These are phyloP conservation scores for Poecilia picta DNA, from an alignment of 2,797 vertebrate species.

Conservation along the genomic window DNA sequence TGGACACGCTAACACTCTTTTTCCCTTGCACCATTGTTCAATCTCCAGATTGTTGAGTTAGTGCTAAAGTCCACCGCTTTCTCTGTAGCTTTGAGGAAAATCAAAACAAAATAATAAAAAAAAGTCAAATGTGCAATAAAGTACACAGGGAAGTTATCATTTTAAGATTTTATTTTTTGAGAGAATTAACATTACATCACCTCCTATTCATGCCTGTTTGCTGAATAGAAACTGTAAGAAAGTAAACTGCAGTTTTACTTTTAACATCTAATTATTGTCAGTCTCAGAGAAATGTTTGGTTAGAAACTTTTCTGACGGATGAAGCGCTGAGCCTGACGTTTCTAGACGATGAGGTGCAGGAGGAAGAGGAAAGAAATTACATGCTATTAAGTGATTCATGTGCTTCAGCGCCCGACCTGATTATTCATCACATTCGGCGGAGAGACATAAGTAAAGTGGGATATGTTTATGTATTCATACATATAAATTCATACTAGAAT, in stretches of 20 bases:
- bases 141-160: not conserved
- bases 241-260: not conserved
- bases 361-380: not conserved
- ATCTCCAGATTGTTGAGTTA: no score
- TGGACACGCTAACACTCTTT: no score
- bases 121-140: not conserved
- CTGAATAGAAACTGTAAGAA: not conserved
- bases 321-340: not conserved
- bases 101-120: not conserved
- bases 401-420: not conserved
- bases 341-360: not conserved
- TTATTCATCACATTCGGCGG: not conserved
- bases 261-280: not conserved
- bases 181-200: not conserved
- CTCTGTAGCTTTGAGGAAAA: not conserved
- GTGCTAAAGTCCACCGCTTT: no score
- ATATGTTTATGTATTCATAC: not conserved
- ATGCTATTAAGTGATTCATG: slow-evolving; percentile 1
- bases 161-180: not conserved
- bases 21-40: no score
- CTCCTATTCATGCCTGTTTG: not conserved
- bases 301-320: not conserved
- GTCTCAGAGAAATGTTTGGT: not conserved
- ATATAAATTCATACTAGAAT: not conserved
- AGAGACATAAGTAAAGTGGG: not conserved